These are phyloP conservation scores for Holothuria scabra DNA, from an alignment of 53 echinoderm and acorn worm genomes.

Conservation along the genomic window DNA sequence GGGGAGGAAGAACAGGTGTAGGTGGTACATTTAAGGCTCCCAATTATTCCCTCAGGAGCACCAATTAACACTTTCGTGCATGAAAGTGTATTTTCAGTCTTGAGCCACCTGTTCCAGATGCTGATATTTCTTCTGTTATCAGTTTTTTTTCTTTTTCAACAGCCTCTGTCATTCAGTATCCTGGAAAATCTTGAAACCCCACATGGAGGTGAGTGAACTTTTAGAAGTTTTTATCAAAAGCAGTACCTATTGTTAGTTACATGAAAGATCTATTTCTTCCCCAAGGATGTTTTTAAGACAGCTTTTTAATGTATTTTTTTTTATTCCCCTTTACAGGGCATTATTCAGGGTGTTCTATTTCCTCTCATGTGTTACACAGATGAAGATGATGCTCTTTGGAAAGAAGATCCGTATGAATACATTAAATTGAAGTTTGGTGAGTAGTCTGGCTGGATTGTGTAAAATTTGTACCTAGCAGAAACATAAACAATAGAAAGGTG, in stretches of 20 bases:
- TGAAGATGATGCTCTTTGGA: constrained; percentile 92
- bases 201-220: constrained; percentile 73
- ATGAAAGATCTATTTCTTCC: too few relatives aligned
- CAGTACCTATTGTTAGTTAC: too few relatives aligned
- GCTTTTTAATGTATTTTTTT: neutral
- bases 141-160: constrained; percentile 17
- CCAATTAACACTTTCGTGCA: too few relatives aligned
- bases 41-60: too few relatives aligned
- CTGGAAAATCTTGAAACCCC: constrained; percentile 93
- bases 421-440: constrained; percentile 94
- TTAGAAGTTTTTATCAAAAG: too few relatives aligned
- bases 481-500: too few relatives aligned
- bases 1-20: too few relatives aligned
- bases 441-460: neutral
- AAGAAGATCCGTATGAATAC: constrained; percentile 91
- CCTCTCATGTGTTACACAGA: constrained; percentile 97
- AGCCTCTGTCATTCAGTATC: constrained; percentile 84
- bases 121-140: neutral
- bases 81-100: too few relatives aligned
- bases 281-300: too few relatives aligned
- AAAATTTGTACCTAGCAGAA: too few relatives aligned
- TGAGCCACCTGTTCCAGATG: too few relatives aligned
- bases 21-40: too few relatives aligned
- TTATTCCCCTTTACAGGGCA: constrained; percentile 46
- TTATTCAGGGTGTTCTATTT: constrained; percentile 83